phyloP scores from a whole-genome alignment of 1,140 invertebrate genomes.

The Andrena cerasifolii region DNA sequence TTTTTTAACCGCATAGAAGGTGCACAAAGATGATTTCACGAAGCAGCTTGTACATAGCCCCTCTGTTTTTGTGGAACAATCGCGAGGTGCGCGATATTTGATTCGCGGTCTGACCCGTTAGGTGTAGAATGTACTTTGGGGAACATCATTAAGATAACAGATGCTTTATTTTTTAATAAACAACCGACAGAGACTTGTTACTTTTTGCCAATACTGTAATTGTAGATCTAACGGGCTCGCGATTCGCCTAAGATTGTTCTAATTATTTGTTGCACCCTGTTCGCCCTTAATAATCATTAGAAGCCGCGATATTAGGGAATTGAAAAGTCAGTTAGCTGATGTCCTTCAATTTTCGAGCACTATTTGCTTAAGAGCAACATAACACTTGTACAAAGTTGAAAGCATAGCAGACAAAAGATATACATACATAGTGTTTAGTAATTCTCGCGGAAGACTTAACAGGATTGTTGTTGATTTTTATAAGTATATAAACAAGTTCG shows the following conservation, averaged over 20 bases:
- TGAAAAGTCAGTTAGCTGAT: not conserved
- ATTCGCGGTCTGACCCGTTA: constrained; percentile 31
- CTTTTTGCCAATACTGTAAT: not conserved
- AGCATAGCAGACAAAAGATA: not conserved
- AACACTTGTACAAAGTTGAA: not conserved
- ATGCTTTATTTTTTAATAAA: constrained; percentile 37
- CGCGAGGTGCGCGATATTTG: not conserved
- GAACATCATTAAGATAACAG: not conserved
- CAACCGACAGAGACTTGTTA: constrained; percentile 8
- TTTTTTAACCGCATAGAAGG: not conserved
- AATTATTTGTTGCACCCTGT: constrained; percentile 8
- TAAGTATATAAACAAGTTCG: not conserved
- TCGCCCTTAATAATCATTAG: not conserved
- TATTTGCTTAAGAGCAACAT: not conserved
- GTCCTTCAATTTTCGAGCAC: not conserved
- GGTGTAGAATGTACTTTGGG: not conserved
- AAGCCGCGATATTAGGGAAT: not conserved
- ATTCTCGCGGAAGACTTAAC: not conserved
- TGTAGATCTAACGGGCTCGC: constrained; percentile 18
- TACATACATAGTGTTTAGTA: not conserved
- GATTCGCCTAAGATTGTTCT: constrained; percentile 1
- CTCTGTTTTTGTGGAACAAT: constrained; percentile 2
- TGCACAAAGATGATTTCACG: constrained; percentile 6
- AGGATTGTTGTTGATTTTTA: constrained; percentile 3
- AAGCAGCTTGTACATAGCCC: constrained; percentile 20